phyloP scores from a whole-genome alignment of 2,888 invertebrate genomes.

The Seira ritae region DNA sequence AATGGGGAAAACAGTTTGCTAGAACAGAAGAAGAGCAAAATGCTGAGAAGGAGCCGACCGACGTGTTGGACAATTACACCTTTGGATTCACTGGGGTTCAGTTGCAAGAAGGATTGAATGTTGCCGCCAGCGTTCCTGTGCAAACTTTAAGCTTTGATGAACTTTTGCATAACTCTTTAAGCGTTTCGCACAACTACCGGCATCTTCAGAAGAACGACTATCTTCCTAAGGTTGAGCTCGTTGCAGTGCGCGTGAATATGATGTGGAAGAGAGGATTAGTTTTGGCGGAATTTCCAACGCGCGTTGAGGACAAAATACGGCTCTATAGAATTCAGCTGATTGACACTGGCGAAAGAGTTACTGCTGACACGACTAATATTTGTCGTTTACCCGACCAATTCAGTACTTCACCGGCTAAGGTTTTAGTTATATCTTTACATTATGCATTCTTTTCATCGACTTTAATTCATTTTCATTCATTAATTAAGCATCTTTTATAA shows the following conservation, averaged over 20 bases:
- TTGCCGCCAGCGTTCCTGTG: neutral
- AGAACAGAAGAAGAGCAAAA: neutral
- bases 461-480: neutral
- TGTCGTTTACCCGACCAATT: constrained; percentile 32
- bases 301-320: neutral
- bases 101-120: neutral
- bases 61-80: neutral
- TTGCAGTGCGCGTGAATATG: constrained; percentile 9
- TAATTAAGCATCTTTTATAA: neutral
- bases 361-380: neutral
- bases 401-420: constrained; percentile 2
- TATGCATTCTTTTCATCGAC: neutral
- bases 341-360: constrained; percentile 41
- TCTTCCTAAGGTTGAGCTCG: constrained; percentile 20
- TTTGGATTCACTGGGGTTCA: neutral
- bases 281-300: neutral
- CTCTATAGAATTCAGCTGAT: constrained; percentile 29
- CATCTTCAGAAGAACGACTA: neutral
- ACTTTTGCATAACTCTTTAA: neutral
- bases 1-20: neutral
- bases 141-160: neutral
- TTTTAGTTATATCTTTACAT: neutral
- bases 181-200: neutral
- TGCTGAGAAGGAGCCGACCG: neutral
- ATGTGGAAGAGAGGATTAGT: constrained; percentile 44